These are phyloP conservation scores for Ciconia stormi DNA, from an alignment of 2,113 vertebrate species.

Conservation along the genomic window DNA sequence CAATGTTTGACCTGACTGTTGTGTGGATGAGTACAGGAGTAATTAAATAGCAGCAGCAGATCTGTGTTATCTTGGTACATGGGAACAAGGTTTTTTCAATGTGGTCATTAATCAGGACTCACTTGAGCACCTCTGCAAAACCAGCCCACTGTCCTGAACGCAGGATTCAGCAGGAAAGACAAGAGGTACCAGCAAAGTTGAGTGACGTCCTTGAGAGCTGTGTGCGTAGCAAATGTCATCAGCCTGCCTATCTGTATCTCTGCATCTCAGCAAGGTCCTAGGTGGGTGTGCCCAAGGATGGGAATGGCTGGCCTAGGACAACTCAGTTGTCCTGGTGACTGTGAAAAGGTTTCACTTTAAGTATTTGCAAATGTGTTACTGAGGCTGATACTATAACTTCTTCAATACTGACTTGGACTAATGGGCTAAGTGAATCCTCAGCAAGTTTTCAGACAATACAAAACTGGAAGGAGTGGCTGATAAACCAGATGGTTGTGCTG, in stretches of 20 bases:
- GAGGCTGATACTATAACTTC: not conserved
- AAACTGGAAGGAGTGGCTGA: not conserved
- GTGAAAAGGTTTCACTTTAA: not conserved
- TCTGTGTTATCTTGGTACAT: not conserved
- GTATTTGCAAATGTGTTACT: not conserved
- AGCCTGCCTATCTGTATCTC: not conserved
- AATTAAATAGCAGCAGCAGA: not conserved
- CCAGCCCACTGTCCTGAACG: not conserved
- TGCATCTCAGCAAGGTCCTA: not conserved
- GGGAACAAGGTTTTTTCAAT: not conserved
- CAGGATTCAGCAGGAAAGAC: not conserved
- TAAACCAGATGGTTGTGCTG: not conserved
- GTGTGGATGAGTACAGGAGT: fast-evolving
- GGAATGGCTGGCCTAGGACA: not conserved
- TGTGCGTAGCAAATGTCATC: not conserved
- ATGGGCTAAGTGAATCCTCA: not conserved
- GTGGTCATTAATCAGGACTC: not conserved
- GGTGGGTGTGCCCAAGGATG: too few species aligned
- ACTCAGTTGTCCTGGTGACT: not conserved
- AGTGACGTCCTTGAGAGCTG: not conserved
- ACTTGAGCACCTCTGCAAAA: not conserved
- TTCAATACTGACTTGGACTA: not conserved
- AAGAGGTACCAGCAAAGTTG: not conserved
- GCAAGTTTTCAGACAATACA: not conserved
- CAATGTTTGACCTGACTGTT: not conserved